Evolutionary conservation across 2,113 vertebrate genomes (phyloP).

Genomic region (Chamaea fasciata): DNA sequence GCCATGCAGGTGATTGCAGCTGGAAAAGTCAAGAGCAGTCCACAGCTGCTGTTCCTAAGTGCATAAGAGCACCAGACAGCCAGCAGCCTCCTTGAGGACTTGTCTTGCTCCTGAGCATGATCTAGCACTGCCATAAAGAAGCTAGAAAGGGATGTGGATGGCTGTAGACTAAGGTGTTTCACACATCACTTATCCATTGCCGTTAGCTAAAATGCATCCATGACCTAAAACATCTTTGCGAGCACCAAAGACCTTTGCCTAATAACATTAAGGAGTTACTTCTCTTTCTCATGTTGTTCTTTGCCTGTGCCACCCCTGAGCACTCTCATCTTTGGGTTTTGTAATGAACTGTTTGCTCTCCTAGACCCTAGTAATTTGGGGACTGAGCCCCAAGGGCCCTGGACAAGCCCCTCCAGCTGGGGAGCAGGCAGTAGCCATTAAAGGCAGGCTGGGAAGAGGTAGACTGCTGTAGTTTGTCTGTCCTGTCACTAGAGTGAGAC

Average conservation of each 20-base stretch:
- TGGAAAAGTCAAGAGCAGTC: not conserved
- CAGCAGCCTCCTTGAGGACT: not conserved
- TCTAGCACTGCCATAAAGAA: not conserved
- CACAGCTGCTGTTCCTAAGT: rapidly evolving
- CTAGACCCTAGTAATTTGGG: not conserved
- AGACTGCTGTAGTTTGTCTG: constrained; percentile 35
- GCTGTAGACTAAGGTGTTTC: not conserved
- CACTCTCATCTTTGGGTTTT: not conserved
- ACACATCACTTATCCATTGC: not conserved
- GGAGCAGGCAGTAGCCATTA: not conserved
- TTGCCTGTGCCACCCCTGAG: not conserved
- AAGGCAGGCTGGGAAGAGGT: not conserved
- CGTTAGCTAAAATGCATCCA: not conserved
- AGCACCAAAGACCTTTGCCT: not conserved
- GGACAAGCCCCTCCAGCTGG: not conserved
- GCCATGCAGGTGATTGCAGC: not conserved
- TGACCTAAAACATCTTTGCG: not conserved
- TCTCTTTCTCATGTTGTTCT: not conserved
- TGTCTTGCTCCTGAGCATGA: not conserved
- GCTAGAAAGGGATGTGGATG: not conserved
- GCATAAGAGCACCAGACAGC: not conserved
- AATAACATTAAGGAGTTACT: not conserved
- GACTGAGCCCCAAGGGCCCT: not conserved
- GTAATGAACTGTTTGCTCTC: not conserved
- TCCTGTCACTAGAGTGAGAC: constrained; percentile 59